A percentile compares a stretch with the other conserved stretches of the same genome.
These are phyloP conservation scores for Cremastinae sp. DNA, from an alignment of 2,888 invertebrate species.

Conservation along the genomic window DNA sequence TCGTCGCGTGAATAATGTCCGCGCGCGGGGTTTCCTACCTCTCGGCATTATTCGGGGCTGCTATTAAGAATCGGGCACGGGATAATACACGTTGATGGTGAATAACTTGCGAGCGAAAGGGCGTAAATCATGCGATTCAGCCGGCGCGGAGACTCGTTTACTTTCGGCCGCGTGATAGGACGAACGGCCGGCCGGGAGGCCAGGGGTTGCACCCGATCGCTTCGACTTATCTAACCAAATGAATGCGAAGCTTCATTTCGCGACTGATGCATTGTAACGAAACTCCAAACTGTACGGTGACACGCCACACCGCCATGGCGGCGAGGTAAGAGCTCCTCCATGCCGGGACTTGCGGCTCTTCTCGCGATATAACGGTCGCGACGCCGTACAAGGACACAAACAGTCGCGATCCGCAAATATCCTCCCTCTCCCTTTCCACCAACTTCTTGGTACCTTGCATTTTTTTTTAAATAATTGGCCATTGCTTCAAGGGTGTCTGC, in stretches of 20 bases:
- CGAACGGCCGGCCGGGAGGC: not conserved
- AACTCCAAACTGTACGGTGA: conserved; percentile 75
- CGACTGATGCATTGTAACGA: conserved; percentile 75
- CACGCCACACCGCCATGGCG: conserved; percentile 69
- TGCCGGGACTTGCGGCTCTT: conserved; percentile 10
- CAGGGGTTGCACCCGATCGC: conserved; percentile 47
- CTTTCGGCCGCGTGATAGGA: not conserved
- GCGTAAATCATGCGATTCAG: conserved; percentile 19
- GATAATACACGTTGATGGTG: conserved; percentile 7
- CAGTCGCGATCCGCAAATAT: conserved; percentile 23
- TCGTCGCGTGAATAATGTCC: conserved; percentile 69
- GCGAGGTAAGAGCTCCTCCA: conserved; percentile 48
- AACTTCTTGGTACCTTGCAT: conserved; percentile 3
- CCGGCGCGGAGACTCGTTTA: conserved; percentile 4
- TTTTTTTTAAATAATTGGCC: conserved; percentile 47
- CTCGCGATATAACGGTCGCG: conserved; percentile 49
- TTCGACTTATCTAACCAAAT: conserved; percentile 77
- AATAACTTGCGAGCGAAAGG: not conserved
- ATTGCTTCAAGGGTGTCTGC: not conserved
- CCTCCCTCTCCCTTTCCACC: not conserved
- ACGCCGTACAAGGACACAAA: conserved; percentile 23
- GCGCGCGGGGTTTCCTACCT: conserved; percentile 44
- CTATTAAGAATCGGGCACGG: conserved; percentile 5
- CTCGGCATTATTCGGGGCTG: conserved; percentile 17
- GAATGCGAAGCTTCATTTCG: conserved; percentile 77